Evolutionary conservation across 1,140 invertebrate species (phyloP).

Genomic region (Palaemon carinicauda): DNA sequence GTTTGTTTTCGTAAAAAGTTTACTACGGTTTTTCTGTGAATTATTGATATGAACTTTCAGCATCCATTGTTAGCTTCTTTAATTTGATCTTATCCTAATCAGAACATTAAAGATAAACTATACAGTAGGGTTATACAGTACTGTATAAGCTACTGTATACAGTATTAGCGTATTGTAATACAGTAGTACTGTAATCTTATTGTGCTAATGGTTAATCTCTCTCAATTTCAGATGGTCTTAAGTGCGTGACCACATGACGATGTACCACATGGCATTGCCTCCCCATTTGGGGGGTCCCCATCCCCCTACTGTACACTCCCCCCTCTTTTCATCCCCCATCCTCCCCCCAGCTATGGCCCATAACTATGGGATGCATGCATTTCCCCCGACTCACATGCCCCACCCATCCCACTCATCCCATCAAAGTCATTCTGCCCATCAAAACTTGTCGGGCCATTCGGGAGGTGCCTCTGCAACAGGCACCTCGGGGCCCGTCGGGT

Average conservation of each 20-base stretch:
- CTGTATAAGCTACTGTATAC: too few species aligned
- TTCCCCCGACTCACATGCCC: conserved; percentile 16
- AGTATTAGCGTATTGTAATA: too few species aligned
- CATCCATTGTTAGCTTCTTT: too few species aligned
- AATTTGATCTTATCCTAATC: too few species aligned
- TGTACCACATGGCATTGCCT: conserved; percentile 59
- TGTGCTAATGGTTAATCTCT: not conserved
- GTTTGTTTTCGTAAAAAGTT: too few species aligned
- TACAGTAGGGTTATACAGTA: too few species aligned
- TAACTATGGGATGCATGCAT: conserved; percentile 44
- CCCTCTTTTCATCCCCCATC: conserved; percentile 42
- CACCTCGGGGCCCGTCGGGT: conserved; percentile 24
- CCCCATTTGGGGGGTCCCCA: conserved; percentile 57
- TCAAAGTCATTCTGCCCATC: conserved; percentile 11
- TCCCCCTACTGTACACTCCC: conserved; percentile 53
- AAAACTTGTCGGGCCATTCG: not conserved
- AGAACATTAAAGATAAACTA: too few species aligned
- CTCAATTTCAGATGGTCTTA: conserved; percentile 29
- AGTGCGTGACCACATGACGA: conserved; percentile 56
- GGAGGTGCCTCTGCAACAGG: conserved; percentile 8
- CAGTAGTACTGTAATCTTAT: not conserved
- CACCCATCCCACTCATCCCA: conserved; percentile 21
- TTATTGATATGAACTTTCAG: too few species aligned
- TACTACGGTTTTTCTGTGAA: too few species aligned
- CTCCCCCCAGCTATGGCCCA: conserved; percentile 48